Percentiles rank a stretch among this genome's conserved stretches.
Conservation (phyloP, 2,113 vertebrate species). For the Alligator mississippiensis region DNA sequence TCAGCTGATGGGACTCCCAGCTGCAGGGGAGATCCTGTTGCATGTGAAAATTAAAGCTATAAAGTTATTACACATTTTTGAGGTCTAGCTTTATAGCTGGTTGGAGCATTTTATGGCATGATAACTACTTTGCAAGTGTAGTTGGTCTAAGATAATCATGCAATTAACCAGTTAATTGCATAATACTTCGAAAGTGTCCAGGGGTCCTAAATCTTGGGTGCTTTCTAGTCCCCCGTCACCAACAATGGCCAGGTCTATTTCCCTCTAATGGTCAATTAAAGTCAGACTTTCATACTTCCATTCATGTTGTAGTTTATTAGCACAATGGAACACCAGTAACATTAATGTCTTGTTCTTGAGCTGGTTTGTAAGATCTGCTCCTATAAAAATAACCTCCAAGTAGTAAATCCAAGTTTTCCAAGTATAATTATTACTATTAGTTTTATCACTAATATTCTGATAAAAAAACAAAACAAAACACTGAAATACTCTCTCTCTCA, state of each 20-base stretch:
- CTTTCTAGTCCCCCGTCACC: not conserved
- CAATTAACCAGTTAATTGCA: too few species aligned
- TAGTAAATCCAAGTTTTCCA: constrained; percentile 32
- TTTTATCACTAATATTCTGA: constrained; percentile 46
- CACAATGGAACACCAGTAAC: not conserved
- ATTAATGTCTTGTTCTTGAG: constrained; percentile 22
- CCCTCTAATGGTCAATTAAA: not conserved
- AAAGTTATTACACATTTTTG: too few species aligned
- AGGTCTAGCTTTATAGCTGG: too few species aligned
- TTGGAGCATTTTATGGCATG: too few species aligned
- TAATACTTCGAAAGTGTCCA: too few species aligned
- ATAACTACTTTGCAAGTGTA: too few species aligned
- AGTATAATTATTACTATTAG: constrained; percentile 30
- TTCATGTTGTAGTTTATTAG: not conserved
- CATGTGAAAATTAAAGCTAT: too few species aligned
- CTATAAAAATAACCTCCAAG: not conserved
- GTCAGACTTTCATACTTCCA: not conserved
- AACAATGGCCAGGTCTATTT: not conserved
- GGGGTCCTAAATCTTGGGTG: not conserved
- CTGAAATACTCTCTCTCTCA: constrained; percentile 23
- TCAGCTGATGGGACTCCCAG: too few species aligned
- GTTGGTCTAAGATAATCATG: too few species aligned
- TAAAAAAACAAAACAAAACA: constrained; percentile 54
- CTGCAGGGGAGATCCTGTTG: too few species aligned
- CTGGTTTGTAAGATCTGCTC: constrained; percentile 29